These are phyloP conservation scores for Paramacrobiotus metropolitanus DNA, from an alignment of 1,140 invertebrate genomes.

Conservation along the genomic window DNA sequence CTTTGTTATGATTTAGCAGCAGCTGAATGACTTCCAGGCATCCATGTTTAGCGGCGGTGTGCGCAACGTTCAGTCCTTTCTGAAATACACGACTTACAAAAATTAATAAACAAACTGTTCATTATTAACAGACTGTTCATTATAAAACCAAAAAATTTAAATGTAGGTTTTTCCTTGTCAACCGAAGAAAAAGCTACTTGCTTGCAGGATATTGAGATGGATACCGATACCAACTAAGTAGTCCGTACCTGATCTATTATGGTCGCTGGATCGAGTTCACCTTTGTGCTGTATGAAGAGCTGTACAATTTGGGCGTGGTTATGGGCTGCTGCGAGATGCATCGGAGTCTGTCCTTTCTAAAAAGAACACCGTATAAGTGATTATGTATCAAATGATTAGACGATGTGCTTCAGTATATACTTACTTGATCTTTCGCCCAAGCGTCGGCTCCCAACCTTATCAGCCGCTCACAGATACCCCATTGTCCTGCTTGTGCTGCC, in stretches of 20 bases:
- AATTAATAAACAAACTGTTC: neutral
- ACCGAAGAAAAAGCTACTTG: neutral
- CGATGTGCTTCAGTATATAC: too few species aligned
- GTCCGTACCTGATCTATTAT: neutral
- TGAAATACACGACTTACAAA: neutral
- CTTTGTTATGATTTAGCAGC: neutral
- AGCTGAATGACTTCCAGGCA: neutral
- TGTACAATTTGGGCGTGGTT: constrained; percentile 95
- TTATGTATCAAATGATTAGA: too few species aligned
- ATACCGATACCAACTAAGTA: neutral
- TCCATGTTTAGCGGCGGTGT: neutral
- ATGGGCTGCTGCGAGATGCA: constrained; percentile 71
- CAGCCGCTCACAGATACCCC: constrained; percentile 78
- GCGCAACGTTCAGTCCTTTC: neutral
- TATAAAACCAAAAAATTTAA: neutral
- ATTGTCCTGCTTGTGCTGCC: constrained; percentile 65
- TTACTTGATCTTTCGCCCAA: constrained; percentile 70
- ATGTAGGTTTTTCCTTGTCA: too few species aligned
- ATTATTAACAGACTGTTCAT: neutral
- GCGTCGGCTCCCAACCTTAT: constrained; percentile 82
- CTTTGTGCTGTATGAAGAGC: constrained; percentile 41
- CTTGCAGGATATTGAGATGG: neutral
- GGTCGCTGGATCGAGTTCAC: neutral
- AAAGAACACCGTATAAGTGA: too few species aligned
- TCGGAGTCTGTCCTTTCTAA: constrained; percentile 31